These are phyloP conservation scores for Etheostoma spectabile DNA, from an alignment of 2,113 vertebrate species.

Conservation along the genomic window DNA sequence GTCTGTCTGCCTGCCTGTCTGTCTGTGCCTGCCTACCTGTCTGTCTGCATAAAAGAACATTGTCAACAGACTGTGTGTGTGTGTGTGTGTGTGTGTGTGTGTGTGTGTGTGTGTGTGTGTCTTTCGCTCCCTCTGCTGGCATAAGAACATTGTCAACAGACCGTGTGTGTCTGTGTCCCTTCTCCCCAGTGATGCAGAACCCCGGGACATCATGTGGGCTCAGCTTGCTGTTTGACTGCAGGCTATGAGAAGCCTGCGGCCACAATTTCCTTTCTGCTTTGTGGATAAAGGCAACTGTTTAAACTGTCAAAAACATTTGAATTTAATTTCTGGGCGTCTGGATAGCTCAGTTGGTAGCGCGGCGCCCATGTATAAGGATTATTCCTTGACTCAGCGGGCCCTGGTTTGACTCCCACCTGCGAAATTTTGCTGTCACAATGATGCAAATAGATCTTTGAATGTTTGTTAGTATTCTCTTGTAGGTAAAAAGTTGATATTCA, in stretches of 20 bases:
- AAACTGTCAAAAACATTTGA: neutral
- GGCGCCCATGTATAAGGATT: no score
- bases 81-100: neutral
- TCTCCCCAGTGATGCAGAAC: constrained; percentile 38
- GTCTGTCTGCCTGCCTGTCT: neutral
- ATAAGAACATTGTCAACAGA: neutral
- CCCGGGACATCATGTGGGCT: constrained; percentile 32
- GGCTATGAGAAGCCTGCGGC: constrained; percentile 50
- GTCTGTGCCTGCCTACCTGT: no score
- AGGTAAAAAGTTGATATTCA: neutral
- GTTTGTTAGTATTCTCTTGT: neutral
- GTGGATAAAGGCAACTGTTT: neutral
- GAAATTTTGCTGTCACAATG: neutral
- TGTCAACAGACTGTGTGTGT: neutral
- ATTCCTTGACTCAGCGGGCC: no score
- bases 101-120: constrained; percentile 1
- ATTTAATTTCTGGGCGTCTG: neutral
- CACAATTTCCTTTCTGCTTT: constrained; percentile 16
- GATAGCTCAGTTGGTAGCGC: no score
- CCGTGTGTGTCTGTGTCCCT: neutral
- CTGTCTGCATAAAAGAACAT: no score
- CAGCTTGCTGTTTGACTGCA: constrained; percentile 45
- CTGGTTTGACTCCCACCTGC: no score
- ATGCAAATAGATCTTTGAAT: neutral
- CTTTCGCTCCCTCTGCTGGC: no score